Percentiles rank a stretch among this genome's conserved stretches.
These are phyloP conservation scores for Apis mellifera DNA, from an alignment of 1,140 invertebrate genomes.

Conservation along the genomic window DNA sequence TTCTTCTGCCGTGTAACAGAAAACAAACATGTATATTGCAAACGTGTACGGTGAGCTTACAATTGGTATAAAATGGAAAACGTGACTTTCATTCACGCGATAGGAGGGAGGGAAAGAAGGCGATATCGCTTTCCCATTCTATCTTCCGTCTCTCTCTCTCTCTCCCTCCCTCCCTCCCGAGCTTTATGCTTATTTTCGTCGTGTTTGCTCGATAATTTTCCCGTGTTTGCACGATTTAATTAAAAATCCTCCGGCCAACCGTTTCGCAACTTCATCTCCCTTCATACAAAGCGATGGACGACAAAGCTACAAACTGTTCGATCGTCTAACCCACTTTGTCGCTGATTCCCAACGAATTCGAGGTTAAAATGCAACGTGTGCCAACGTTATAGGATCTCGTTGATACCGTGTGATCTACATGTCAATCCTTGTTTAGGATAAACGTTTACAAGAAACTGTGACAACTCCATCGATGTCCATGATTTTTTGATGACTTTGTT, in stretches of 20 bases:
- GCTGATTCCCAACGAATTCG: not conserved
- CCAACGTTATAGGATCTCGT: not conserved
- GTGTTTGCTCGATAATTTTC: slow-evolving; percentile 36
- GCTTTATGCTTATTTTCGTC: slow-evolving; percentile 29
- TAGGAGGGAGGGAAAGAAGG: not conserved
- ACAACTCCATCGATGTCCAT: too few relatives aligned
- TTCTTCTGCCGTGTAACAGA: not conserved
- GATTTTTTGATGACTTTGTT: too few relatives aligned
- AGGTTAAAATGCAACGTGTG: not conserved
- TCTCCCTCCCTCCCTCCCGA: not conserved
- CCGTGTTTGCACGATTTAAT: slow-evolving; percentile 35
- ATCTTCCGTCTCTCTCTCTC: not conserved
- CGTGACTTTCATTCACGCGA: slow-evolving; percentile 32
- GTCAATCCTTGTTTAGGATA: too few relatives aligned
- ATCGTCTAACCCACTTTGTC: slow-evolving; percentile 1
- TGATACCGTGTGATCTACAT: too few relatives aligned
- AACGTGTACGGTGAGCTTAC: slow-evolving; percentile 15
- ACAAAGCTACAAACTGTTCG: not conserved
- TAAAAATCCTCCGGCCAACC: slow-evolving; percentile 23
- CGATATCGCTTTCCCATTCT: slow-evolving; percentile 14
- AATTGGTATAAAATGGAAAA: slow-evolving; percentile 30
- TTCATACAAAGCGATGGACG: not conserved
- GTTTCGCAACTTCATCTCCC: slow-evolving; percentile 29
- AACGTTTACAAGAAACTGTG: too few relatives aligned
- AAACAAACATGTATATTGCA: slow-evolving; percentile 22